Base-by-base conservation (phyloP, 2,888 invertebrate species). In the Entomobrya multifasciata region DNA sequence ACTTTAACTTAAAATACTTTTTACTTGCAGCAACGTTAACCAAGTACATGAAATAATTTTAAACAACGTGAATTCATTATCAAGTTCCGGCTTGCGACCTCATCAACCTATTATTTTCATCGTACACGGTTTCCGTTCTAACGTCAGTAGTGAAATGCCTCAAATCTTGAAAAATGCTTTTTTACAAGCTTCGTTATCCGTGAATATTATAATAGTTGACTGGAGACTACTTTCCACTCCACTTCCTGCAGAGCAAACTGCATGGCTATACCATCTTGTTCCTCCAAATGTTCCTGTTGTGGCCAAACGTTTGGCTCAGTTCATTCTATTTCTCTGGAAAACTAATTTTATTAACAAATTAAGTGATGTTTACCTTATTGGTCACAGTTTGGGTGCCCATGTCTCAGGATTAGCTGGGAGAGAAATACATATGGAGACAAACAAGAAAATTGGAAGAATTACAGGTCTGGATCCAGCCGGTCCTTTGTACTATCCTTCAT, bases 401-500 rank as follows among this genome's bases (percentile, higher is more conserved):
- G n/a, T 76, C 2, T 30, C 25, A 30, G 76, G 76, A 10, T 2
- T 30, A 3, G 57, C 49, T n/a, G 76, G 76, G 0, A 3, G 25
- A 17, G 10, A 17, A 1, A 41, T 76, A 15, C 13, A 17, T 5
- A 11, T 4, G 1, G 13, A 5, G 1, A 36, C 30, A 2, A 36
- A 17, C 0, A 2, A 30, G 13, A 76, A 76, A 36, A 17, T 76
- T 3, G 10, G 17, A 6, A 27, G 76, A 15, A 76, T 76, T 22
- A 76, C 30, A 36, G 76, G 55, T 17, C 11, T 76, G 30, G 76
- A 76, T 36, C 76, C 76, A 6, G 55, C 76, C 1, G 76, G 76
- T 1, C 36, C 36, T 6, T 1, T 4, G 8, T 57, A 20, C 20
- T 3, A 17, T 20, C 22, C 44, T 55, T 3, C 30, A 13, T 8